Conservation (phyloP, 2,797 vertebrate genomes). For the Anas bahamensis region DNA sequence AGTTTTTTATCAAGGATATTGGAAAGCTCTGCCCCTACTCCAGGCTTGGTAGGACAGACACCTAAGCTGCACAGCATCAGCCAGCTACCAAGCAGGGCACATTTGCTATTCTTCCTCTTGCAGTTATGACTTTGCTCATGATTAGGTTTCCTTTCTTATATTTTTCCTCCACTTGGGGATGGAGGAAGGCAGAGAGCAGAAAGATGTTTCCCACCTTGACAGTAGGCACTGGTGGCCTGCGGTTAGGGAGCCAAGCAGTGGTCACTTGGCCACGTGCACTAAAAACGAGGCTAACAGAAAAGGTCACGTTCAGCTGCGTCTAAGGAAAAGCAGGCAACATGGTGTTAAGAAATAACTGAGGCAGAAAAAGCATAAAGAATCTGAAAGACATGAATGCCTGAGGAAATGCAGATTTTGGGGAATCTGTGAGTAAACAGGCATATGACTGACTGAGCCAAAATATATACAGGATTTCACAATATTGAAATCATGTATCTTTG, state of each 20-base stretch:
- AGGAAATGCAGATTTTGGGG: slow-evolving; percentile 73
- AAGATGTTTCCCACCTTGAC: background rate
- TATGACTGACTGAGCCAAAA: slow-evolving; percentile 72
- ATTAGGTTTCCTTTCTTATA: background rate
- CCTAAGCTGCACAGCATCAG: accelerated
- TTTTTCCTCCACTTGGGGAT: background rate
- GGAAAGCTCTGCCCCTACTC: background rate
- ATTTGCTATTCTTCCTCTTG: background rate
- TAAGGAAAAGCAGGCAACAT: slow-evolving; percentile 13
- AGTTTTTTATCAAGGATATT: background rate
- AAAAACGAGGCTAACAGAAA: background rate
- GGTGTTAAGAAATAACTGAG: slow-evolving; percentile 65
- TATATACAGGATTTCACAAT: slow-evolving; percentile 75
- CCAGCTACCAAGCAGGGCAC: background rate
- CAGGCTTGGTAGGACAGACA: background rate
- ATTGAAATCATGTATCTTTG: slow-evolving; percentile 74
- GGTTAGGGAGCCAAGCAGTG: background rate
- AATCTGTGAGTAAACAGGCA: slow-evolving; percentile 77
- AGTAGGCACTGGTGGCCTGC: background rate
- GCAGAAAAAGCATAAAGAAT: slow-evolving; percentile 62
- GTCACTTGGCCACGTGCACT: accelerated
- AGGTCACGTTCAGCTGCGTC: background rate
- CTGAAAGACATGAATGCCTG: slow-evolving; percentile 72
- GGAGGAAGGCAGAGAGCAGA: background rate
- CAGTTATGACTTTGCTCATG: background rate